A percentile compares a stretch with the other conserved stretches of the same genome.
These are phyloP conservation scores for Holcopasites calliopsidis DNA, from an alignment of 1,140 invertebrate genomes.

Conservation along the genomic window DNA sequence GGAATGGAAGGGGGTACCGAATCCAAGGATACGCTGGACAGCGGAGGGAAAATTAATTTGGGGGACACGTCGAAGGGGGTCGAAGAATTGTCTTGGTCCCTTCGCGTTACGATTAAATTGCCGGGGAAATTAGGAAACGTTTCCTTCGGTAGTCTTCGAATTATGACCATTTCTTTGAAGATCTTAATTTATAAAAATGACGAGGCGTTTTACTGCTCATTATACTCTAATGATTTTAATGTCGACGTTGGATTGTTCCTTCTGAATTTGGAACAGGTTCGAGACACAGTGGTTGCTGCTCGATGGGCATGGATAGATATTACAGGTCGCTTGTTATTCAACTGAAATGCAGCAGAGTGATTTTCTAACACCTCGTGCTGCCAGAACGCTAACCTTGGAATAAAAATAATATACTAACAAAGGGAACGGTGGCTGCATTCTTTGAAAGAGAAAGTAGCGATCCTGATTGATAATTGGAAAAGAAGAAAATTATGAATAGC, in stretches of 20 bases:
- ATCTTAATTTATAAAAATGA: too few relatives aligned
- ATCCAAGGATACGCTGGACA: conserved; percentile 34
- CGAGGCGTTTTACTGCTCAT: too few relatives aligned
- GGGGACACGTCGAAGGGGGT: neutral
- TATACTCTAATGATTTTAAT: too few relatives aligned
- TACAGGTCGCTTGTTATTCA: neutral
- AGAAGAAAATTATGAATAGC: too few relatives aligned
- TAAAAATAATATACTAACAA: neutral
- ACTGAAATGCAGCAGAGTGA: neutral
- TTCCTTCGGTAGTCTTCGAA: too few relatives aligned
- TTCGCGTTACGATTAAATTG: too few relatives aligned
- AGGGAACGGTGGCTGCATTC: neutral
- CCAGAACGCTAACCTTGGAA: neutral
- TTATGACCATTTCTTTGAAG: too few relatives aligned
- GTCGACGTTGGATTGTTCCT: too few relatives aligned
- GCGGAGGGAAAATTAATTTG: neutral
- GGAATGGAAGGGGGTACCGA: conserved; percentile 27
- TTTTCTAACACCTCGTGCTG: neutral
- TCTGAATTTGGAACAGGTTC: too few relatives aligned
- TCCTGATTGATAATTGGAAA: neutral
- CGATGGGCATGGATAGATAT: too few relatives aligned
- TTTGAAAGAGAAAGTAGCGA: neutral
- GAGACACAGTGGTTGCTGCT: neutral
- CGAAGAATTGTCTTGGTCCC: too few relatives aligned
- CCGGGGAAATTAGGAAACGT: too few relatives aligned